These are phyloP conservation scores for Oasisia sp. DNA, from an alignment of 2,888 invertebrate species.

Conservation along the genomic window DNA sequence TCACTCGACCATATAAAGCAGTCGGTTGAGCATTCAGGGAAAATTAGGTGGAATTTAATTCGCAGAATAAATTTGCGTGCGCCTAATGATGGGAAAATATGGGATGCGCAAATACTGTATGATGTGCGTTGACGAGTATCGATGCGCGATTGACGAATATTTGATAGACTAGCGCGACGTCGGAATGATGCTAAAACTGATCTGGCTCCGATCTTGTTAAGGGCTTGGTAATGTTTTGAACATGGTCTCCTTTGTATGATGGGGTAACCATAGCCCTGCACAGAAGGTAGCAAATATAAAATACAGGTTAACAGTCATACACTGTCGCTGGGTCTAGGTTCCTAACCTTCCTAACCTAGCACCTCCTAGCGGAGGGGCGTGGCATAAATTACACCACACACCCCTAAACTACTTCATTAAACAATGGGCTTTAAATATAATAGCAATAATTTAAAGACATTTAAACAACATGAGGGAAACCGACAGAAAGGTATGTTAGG, in stretches of 20 bases:
- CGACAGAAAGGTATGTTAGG: no score
- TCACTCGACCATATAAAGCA: background rate
- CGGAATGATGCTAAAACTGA: background rate
- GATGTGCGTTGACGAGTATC: background rate
- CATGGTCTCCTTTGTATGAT: background rate
- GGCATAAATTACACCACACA: background rate
- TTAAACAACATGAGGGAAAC: no score
- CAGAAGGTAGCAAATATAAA: background rate
- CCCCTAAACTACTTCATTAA: background rate
- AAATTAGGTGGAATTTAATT: background rate
- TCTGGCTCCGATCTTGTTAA: background rate
- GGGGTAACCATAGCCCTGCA: background rate
- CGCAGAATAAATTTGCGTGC: background rate
- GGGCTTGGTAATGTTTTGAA: background rate
- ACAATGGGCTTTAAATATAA: no score
- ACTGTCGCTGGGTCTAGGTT: background rate
- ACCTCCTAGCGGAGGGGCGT: background rate
- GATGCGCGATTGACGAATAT: conserved; percentile 9
- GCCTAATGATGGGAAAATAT: background rate
- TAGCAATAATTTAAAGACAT: no score
- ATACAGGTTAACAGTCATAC: background rate
- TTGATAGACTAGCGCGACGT: background rate
- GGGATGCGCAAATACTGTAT: background rate
- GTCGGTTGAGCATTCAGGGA: background rate
- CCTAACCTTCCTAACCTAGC: no score